phyloP scores from a whole-genome alignment of 2,888 invertebrate species.

The Crocallis elinguaria region DNA sequence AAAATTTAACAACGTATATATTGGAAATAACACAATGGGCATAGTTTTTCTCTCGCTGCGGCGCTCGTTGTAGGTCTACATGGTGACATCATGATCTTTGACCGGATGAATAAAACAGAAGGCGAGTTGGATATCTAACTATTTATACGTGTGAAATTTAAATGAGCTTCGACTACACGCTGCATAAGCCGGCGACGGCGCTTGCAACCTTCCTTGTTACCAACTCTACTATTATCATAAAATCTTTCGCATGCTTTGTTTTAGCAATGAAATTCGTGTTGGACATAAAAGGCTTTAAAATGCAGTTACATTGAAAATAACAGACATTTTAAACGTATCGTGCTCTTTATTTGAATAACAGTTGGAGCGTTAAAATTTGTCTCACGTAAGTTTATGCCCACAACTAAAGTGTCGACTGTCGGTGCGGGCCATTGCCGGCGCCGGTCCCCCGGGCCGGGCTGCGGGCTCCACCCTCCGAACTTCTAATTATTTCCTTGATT shows the following conservation, averaged over 20 bases:
- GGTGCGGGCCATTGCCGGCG: neutral
- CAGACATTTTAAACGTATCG: slow-evolving; percentile 5
- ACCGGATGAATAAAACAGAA: slow-evolving; percentile 63
- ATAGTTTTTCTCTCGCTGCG: slow-evolving; percentile 38
- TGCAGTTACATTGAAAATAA: slow-evolving; percentile 13
- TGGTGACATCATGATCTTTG: slow-evolving; percentile 60
- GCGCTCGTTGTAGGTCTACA: slow-evolving; percentile 37
- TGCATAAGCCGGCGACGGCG: slow-evolving; percentile 22
- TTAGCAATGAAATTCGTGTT: slow-evolving; percentile 21
- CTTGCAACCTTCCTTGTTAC: slow-evolving; percentile 31
- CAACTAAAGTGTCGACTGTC: neutral
- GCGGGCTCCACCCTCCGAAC: slow-evolving; percentile 40
- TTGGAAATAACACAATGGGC: slow-evolving; percentile 34
- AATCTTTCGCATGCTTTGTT: slow-evolving; percentile 28
- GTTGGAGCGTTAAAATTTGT: slow-evolving; percentile 1
- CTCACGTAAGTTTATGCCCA: slow-evolving; percentile 11
- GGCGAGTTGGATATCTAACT: slow-evolving; percentile 47
- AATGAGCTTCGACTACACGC: slow-evolving; percentile 49
- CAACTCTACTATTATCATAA: slow-evolving; percentile 31
- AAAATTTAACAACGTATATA: slow-evolving; percentile 10
- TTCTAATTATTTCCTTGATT: slow-evolving; percentile 49
- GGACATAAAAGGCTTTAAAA: slow-evolving; percentile 13
- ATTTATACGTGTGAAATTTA: slow-evolving; percentile 58
- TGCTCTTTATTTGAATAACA: slow-evolving; percentile 8
- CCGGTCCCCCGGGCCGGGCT: slow-evolving; percentile 29